Evolutionary conservation across 2,888 invertebrate genomes (phyloP).

Genomic region (Phymatocera aterrima): DNA sequence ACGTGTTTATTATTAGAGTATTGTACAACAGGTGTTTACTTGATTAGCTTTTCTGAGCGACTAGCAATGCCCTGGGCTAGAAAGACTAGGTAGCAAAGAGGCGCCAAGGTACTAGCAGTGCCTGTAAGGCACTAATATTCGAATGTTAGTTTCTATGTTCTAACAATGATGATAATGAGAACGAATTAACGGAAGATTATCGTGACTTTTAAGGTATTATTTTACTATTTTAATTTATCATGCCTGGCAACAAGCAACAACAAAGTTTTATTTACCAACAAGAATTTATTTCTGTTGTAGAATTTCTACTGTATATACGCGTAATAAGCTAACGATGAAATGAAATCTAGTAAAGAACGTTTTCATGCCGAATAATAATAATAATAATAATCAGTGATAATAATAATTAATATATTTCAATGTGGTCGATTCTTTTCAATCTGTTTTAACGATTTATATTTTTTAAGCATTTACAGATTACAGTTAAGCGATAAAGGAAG

Average conservation of each 20-base stretch:
- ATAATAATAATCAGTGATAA: neutral
- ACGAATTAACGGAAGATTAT: too few species aligned
- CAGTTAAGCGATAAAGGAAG: neutral
- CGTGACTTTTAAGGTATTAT: too few species aligned
- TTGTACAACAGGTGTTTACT: too few species aligned
- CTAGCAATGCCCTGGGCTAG: too few species aligned
- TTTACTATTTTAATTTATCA: neutral
- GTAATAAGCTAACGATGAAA: neutral
- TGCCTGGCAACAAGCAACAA: neutral
- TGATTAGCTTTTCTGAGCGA: too few species aligned
- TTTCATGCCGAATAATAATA: slow-evolving; percentile 21
- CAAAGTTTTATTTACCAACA: neutral
- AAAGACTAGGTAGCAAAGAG: too few species aligned
- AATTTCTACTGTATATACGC: slow-evolving; percentile 38
- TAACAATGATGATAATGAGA: too few species aligned
- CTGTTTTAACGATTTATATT: slow-evolving; percentile 34
- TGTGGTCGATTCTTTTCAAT: slow-evolving; percentile 39
- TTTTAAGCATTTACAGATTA: slow-evolving; percentile 43
- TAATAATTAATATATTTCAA: slow-evolving; percentile 29
- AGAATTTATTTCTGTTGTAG: neutral
- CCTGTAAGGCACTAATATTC: too few species aligned
- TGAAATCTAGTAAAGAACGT: neutral
- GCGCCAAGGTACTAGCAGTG: too few species aligned
- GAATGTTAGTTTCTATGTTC: too few species aligned
- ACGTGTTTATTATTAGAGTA: too few species aligned